Evolutionary conservation across 2,888 invertebrate genomes (phyloP).

Genomic region (Thereva nobilitata): DNA sequence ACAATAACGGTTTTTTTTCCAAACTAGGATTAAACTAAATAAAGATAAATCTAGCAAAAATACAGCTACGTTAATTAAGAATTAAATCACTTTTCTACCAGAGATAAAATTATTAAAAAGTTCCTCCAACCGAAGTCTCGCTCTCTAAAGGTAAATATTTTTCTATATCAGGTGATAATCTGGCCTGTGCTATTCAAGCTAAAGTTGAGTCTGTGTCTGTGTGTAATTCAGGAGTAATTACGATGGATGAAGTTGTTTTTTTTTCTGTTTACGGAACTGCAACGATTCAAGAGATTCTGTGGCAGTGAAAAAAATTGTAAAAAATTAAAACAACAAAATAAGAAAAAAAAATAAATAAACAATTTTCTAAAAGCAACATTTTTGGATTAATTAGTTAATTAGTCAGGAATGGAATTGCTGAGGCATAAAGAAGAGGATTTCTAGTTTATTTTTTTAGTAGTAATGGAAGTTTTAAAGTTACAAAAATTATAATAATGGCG

Average conservation of each 20-base stretch:
- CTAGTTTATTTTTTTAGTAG: too few relatives aligned
- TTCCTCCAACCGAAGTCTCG: slow-evolving; percentile 1
- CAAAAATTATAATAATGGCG: too few relatives aligned
- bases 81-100: slow-evolving; percentile 21
- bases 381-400: too few relatives aligned
- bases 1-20: too few relatives aligned
- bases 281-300: slow-evolving; percentile 10
- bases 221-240: slow-evolving; percentile 27
- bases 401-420: too few relatives aligned
- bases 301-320: too few relatives aligned
- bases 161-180: slow-evolving; percentile 13
- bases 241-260: slow-evolving; percentile 14
- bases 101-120: slow-evolving; percentile 19
- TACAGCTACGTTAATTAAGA: slow-evolving; percentile 16
- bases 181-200: slow-evolving; percentile 15
- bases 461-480: too few relatives aligned
- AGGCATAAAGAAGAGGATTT: too few relatives aligned
- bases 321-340: too few relatives aligned
- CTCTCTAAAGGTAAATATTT: slow-evolving; percentile 16
- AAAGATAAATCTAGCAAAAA: slow-evolving; percentile 11
- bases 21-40: slow-evolving; percentile 14
- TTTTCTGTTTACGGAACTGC: slow-evolving; percentile 18
- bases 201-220: slow-evolving; percentile 23
- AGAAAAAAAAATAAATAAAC: too few relatives aligned
- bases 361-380: too few relatives aligned